Evolutionary conservation across 2,797 vertebrate species (phyloP).

Genomic region (Chrysolophus pictus): DNA sequence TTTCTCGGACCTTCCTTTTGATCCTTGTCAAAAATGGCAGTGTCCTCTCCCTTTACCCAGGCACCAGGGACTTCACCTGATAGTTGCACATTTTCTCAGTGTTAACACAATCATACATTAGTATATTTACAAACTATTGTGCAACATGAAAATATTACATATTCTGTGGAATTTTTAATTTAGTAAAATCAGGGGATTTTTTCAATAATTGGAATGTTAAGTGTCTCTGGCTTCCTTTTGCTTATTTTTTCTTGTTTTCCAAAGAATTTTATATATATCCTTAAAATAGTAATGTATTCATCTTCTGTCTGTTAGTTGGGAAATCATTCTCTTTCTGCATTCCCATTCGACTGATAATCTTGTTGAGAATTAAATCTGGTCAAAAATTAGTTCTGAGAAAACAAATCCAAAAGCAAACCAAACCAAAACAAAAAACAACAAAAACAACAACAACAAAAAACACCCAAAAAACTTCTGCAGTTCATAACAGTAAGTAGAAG

Average conservation of each 20-base stretch:
- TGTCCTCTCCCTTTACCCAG: too few relatives aligned
- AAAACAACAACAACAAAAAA: too few relatives aligned
- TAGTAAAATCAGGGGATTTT: neutral
- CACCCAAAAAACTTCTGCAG: neutral
- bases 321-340: neutral
- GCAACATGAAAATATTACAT: neutral
- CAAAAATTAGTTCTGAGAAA: neutral
- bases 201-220: neutral
- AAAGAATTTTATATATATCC: neutral
- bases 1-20: too few relatives aligned
- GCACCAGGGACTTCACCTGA: too few relatives aligned
- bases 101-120: neutral
- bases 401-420: neutral
- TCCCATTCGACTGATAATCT: neutral
- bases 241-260: neutral
- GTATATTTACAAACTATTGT: neutral
- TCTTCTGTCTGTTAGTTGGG: neutral
- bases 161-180: neutral
- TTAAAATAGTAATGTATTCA: neutral
- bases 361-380: neutral
- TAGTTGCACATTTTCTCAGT: too few relatives aligned
- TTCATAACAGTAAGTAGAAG: neutral
- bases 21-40: too few relatives aligned
- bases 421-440: neutral
- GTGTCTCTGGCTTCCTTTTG: neutral